phyloP scores from a whole-genome alignment of 2,888 invertebrate genomes.

The Bedellia somnulentella region DNA sequence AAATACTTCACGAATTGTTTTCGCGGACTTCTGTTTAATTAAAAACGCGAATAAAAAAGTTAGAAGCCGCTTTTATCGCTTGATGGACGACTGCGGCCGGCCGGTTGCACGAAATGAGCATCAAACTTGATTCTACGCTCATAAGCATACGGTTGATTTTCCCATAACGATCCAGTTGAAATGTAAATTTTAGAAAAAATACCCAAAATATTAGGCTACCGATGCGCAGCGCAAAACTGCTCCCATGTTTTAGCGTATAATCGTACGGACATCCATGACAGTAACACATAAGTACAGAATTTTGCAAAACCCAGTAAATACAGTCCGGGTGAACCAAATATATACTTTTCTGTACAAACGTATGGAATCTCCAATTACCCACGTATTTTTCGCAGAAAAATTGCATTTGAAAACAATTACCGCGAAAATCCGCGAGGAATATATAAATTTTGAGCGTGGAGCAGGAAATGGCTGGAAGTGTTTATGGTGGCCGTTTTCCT shows the following conservation, averaged over 20 bases:
- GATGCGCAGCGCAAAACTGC: no score
- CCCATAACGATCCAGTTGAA: neutral
- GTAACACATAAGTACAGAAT: no score
- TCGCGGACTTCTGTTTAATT: constrained; percentile 41
- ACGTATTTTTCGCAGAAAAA: constrained; percentile 1
- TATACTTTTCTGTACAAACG: constrained; percentile 1
- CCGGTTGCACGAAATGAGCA: constrained; percentile 11
- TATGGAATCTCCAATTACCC: constrained; percentile 11
- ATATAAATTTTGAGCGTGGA: constrained; percentile 18
- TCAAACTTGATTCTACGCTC: constrained; percentile 16
- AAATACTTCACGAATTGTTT: constrained; percentile 27
- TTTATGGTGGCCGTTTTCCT: constrained; percentile 27
- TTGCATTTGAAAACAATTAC: neutral
- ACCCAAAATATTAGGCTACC: no score
- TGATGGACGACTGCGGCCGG: constrained; percentile 28
- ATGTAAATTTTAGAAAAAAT: no score
- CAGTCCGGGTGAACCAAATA: no score
- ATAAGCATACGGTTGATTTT: neutral
- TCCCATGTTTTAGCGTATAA: no score
- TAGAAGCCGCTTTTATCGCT: constrained; percentile 44
- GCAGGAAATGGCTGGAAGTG: constrained; percentile 38
- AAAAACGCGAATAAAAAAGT: constrained; percentile 55
- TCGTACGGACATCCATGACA: no score
- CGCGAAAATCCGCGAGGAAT: constrained; percentile 8
- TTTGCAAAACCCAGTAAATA: no score